Percentiles rank a stretch among this genome's conserved stretches.
These are phyloP conservation scores for Phalacrocorax pelagicus DNA, from an alignment of 2,113 vertebrate species.

Conservation along the genomic window DNA sequence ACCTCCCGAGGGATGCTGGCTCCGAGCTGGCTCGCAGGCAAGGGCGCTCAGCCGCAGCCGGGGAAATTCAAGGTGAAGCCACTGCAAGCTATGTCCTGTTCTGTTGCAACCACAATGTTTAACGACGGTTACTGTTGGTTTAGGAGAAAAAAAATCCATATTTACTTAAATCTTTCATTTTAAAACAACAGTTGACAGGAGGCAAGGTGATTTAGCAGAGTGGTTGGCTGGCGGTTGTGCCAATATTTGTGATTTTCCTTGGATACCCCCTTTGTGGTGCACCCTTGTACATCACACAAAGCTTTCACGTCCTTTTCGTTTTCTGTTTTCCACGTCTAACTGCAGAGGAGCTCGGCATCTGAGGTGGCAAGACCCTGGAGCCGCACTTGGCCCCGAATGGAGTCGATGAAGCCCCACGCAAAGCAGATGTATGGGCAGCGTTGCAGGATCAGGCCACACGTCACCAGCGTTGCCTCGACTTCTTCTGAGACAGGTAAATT, in stretches of 20 bases:
- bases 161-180: neutral
- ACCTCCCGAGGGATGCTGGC: neutral
- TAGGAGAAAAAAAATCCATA: neutral
- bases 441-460: neutral
- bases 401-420: fast-evolving
- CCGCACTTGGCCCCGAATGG: neutral
- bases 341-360: neutral
- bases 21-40: neutral
- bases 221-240: neutral
- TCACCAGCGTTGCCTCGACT: fast-evolving
- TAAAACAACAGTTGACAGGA: neutral
- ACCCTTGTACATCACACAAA: neutral
- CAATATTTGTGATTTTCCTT: neutral
- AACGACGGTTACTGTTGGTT: fast-evolving
- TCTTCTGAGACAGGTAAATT: neutral
- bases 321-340: fast-evolving
- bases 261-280: neutral
- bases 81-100: neutral
- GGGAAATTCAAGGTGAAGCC: neutral
- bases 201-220: neutral
- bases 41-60: fast-evolving
- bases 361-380: neutral
- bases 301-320: neutral
- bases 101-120: neutral
- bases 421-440: neutral